A percentile compares a stretch with the other conserved stretches of the same genome.
phyloP scores from a whole-genome alignment of 2,888 invertebrate genomes.

The Cryptus armator region DNA sequence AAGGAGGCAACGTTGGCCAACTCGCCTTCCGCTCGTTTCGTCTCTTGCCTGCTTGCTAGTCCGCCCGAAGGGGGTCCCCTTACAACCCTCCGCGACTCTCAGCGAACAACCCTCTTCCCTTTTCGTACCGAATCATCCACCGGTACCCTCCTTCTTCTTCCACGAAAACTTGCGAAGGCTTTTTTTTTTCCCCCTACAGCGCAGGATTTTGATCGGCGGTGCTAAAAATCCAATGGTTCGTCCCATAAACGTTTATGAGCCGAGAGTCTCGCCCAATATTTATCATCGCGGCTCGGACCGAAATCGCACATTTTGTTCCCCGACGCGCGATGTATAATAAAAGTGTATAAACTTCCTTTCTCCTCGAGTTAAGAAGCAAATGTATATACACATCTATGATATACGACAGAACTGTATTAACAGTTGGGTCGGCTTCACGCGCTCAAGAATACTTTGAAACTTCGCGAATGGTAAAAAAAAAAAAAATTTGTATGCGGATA shows the following conservation, averaged over 20 bases:
- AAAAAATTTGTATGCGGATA: no score
- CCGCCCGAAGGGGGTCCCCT: constrained; percentile 6
- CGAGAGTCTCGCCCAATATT: constrained; percentile 69
- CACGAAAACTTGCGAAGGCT: constrained; percentile 55
- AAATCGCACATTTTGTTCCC: constrained; percentile 29
- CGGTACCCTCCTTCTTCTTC: constrained; percentile 41
- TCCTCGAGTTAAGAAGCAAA: constrained; percentile 3
- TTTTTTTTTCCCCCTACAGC: constrained; percentile 18
- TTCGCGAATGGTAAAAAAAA: background rate
- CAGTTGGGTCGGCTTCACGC: background rate
- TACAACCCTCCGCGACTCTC: constrained; percentile 13
- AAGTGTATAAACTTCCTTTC: constrained; percentile 20
- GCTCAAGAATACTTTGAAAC: background rate
- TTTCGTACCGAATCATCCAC: constrained; percentile 22
- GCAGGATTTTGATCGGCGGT: constrained; percentile 35
- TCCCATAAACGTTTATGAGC: constrained; percentile 71
- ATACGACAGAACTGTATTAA: background rate
- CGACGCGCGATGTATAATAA: constrained; percentile 10
- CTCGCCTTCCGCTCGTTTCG: constrained; percentile 34
- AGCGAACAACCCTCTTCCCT: constrained; percentile 5
- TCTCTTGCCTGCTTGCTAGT: constrained; percentile 21
- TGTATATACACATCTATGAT: constrained; percentile 11
- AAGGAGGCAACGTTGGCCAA: constrained; percentile 45
- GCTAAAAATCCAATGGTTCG: constrained; percentile 60
- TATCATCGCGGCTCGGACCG: constrained; percentile 68